Evolutionary conservation across 2,113 vertebrate species (phyloP).

Genomic region (Bos javanicus): DNA sequence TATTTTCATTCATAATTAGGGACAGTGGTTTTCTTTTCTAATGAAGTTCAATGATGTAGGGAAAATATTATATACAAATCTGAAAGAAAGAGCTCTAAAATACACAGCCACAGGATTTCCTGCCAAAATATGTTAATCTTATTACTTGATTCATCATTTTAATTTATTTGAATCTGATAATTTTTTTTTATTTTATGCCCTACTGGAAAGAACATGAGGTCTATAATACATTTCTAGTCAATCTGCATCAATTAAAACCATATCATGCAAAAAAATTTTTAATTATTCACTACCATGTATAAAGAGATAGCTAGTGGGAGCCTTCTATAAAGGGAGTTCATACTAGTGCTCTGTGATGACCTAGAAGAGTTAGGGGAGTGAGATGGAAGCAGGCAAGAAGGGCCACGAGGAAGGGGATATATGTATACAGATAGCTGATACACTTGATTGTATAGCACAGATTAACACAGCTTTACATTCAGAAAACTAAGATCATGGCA

Average conservation of each 20-base stretch:
- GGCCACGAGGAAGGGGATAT: not conserved
- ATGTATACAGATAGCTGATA: not conserved
- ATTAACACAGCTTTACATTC: not conserved
- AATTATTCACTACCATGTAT: not conserved
- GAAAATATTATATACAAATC: not conserved
- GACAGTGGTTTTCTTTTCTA: not conserved
- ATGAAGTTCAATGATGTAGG: not conserved
- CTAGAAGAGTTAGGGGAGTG: not conserved
- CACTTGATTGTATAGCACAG: not conserved
- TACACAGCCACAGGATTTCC: not conserved
- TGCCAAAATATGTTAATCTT: not conserved
- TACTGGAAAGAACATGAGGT: not conserved
- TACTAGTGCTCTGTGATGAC: not conserved
- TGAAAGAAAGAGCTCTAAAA: not conserved
- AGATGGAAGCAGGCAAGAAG: not conserved
- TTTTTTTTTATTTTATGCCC: not conserved
- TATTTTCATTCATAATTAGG: not conserved
- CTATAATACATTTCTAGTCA: not conserved
- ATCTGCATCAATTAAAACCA: not conserved
- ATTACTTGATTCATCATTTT: not conserved
- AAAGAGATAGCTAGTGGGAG: not conserved
- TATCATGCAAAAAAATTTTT: not conserved
- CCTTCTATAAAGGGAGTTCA: not conserved
- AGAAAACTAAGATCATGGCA: too few relatives aligned
- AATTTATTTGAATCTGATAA: not conserved